A percentile compares a stretch with the other conserved stretches of the same genome.
phyloP scores from a whole-genome alignment of 2,888 invertebrate genomes.

The Chalcis sispes region DNA sequence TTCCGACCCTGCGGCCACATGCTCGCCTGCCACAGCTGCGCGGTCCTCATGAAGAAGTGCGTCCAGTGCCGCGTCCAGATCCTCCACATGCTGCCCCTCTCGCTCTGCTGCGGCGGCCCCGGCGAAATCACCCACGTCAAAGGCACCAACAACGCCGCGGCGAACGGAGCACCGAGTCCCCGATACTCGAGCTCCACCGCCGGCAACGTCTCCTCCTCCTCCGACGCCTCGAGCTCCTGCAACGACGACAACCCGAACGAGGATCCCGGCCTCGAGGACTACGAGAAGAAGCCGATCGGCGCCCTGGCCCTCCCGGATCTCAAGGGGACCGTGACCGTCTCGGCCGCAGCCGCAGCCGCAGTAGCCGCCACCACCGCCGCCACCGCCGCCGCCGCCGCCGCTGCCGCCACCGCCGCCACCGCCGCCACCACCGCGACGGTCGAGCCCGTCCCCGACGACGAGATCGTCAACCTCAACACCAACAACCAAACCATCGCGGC shows the following conservation, averaged over 20 bases:
- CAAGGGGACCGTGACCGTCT: neutral
- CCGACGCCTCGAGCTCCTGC: neutral
- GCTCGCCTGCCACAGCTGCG: conserved; percentile 93
- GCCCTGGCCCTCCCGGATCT: conserved; percentile 43
- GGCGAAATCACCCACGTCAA: conserved; percentile 70
- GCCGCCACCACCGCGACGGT: neutral
- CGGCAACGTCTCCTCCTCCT: neutral
- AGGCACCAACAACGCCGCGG: conserved; percentile 66
- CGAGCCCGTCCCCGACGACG: neutral
- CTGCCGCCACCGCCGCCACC: neutral
- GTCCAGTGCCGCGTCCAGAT: conserved; percentile 95
- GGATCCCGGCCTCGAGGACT: neutral
- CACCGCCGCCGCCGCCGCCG: neutral
- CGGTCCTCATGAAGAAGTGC: conserved; percentile 97
- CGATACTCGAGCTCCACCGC: neutral
- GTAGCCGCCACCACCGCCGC: conserved; percentile 10
- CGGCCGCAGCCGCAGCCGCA: neutral
- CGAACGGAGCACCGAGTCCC: conserved; percentile 55
- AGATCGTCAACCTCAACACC: conserved; percentile 9
- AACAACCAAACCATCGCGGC: neutral
- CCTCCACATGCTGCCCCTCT: conserved; percentile 81
- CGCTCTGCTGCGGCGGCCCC: conserved; percentile 78
- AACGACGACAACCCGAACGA: conserved; percentile 2
- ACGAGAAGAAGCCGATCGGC: conserved; percentile 6
- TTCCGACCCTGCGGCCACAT: conserved; percentile 98